A percentile compares a stretch with the other conserved stretches of the same genome.
phyloP scores from a whole-genome alignment of 2,888 invertebrate species.

The Adineta ricciae region DNA sequence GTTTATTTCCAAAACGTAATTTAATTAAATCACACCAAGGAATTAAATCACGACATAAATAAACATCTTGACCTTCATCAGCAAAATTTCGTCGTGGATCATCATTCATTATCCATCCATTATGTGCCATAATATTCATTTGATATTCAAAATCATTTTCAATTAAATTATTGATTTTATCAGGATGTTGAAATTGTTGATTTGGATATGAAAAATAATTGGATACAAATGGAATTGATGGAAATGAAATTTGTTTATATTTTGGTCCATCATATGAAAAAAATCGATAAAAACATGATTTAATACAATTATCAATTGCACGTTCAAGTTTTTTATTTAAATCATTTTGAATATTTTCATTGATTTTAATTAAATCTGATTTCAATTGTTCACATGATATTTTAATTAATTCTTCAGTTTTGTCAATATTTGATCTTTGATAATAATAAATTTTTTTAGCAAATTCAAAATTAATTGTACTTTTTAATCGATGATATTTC shows the following conservation, averaged over 20 bases:
- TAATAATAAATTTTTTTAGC: background rate
- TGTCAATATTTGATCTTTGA: too few species aligned
- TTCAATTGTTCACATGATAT: background rate
- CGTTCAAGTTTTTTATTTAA: constrained; percentile 17
- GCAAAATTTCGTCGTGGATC: constrained; percentile 93
- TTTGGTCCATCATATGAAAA: constrained; percentile 27
- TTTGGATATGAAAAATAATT: constrained; percentile 32
- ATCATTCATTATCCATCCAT: constrained; percentile 95
- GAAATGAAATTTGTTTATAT: constrained; percentile 7
- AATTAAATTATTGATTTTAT: background rate
- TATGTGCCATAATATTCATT: constrained; percentile 64
- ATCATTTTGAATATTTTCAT: background rate
- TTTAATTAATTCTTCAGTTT: background rate
- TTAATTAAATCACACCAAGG: constrained; percentile 96
- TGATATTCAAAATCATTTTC: background rate
- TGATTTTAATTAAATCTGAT: background rate
- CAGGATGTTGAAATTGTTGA: background rate
- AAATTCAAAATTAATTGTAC: background rate
- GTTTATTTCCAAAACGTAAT: constrained; percentile 57
- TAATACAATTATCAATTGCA: constrained; percentile 26
- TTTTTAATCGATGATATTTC: background rate
- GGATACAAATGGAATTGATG: constrained; percentile 23
- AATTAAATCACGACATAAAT: constrained; percentile 79
- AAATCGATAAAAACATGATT: constrained; percentile 26
- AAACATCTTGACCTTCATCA: constrained; percentile 60